Percentiles rank a stretch among this genome's conserved stretches.
Conservation (phyloP, 2,797 vertebrate genomes). For the Platalea minor region DNA sequence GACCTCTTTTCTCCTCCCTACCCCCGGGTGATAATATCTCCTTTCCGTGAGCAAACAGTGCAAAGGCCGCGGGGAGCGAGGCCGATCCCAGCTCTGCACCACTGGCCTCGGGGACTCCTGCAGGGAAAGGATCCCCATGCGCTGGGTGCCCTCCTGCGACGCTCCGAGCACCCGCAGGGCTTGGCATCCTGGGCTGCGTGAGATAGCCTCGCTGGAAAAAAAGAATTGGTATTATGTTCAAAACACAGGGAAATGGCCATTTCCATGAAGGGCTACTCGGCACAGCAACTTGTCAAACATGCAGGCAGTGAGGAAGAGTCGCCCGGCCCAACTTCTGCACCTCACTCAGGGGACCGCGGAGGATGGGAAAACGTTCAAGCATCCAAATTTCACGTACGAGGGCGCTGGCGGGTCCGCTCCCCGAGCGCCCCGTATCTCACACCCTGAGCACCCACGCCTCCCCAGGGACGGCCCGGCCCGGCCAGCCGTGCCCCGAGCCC, state of each 20-base stretch:
- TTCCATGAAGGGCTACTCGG: neutral
- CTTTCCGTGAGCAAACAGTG: neutral
- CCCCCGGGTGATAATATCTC: neutral
- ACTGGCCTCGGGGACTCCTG: neutral
- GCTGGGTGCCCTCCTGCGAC: neutral
- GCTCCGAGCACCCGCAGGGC: neutral
- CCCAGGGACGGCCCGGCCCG: neutral
- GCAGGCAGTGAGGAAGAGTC: neutral
- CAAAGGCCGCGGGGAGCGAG: neutral
- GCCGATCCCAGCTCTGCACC: neutral
- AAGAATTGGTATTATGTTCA: neutral
- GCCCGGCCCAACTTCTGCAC: neutral
- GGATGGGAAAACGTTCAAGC: neutral
- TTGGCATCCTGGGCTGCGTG: neutral
- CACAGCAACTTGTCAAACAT: neutral
- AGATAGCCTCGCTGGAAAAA: neutral
- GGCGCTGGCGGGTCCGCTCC: rapidly evolving
- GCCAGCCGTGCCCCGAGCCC: neutral
- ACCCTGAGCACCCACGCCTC: neutral
- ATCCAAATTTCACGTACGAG: rapidly evolving
- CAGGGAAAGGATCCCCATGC: neutral
- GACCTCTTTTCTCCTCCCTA: neutral
- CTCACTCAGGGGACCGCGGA: neutral
- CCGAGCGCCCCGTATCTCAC: neutral
- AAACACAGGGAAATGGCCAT: neutral